A percentile compares a stretch with the other conserved stretches of the same genome.
phyloP scores from a whole-genome alignment of 2,113 vertebrate species.

The Crocuta crocuta region DNA sequence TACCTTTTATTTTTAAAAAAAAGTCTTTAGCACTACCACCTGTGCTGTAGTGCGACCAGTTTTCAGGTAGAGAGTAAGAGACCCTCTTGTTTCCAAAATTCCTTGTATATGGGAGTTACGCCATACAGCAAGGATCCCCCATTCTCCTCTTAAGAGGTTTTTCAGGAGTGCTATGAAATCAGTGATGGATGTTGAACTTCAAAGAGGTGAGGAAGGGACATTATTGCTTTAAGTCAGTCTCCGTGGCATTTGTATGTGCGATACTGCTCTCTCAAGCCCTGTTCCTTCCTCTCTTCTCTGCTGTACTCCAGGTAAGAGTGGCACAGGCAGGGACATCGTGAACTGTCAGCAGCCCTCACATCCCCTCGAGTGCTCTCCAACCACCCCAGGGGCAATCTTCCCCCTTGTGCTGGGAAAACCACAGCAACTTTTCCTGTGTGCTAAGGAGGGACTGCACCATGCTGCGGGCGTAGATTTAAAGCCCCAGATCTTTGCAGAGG shows the following conservation, averaged over 20 bases:
- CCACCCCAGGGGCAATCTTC: background rate
- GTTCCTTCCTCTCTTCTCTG: background rate
- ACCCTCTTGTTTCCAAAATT: background rate
- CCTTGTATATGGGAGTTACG: background rate
- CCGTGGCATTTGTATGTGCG: background rate
- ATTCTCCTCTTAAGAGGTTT: slow-evolving; percentile 26
- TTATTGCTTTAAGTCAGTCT: background rate
- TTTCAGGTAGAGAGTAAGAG: background rate
- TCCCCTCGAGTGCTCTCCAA: background rate
- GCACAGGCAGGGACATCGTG: background rate
- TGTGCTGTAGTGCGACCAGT: background rate
- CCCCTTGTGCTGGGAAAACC: background rate
- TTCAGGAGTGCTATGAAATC: slow-evolving; percentile 52
- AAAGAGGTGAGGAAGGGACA: slow-evolving; percentile 30
- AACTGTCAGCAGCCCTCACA: background rate
- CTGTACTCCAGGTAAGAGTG: background rate
- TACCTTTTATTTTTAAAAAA: background rate
- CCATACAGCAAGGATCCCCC: background rate
- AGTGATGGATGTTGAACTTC: slow-evolving; percentile 13
- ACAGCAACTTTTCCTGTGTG: background rate
- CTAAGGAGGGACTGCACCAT: background rate
- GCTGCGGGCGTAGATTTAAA: background rate
- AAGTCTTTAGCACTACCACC: background rate
- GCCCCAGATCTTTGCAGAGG: background rate
- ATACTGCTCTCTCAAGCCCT: background rate